These are phyloP conservation scores for Sitobion miscanthi DNA, from an alignment of 1,140 invertebrate genomes.

Conservation along the genomic window DNA sequence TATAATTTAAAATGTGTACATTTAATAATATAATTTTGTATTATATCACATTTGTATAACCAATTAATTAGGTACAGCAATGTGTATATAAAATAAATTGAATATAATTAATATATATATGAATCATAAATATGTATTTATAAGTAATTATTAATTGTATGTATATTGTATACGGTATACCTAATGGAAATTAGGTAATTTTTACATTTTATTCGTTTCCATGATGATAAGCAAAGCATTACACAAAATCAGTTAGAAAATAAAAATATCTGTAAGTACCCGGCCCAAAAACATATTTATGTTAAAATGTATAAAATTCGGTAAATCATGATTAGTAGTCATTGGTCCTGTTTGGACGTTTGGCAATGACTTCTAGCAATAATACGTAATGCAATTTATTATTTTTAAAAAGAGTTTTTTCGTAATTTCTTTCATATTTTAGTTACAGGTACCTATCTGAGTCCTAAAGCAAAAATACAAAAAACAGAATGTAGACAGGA, in stretches of 20 bases:
- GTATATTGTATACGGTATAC: no score
- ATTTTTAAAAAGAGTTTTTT: neutral
- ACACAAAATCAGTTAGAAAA: no score
- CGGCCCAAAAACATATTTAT: no score
- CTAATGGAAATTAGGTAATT: no score
- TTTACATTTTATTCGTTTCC: no score
- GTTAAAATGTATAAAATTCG: neutral
- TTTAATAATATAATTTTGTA: neutral
- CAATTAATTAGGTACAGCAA: neutral
- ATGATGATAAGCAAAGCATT: no score
- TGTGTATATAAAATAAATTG: neutral
- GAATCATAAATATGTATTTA: no score
- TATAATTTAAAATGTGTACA: constrained; percentile 1
- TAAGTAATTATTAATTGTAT: no score
- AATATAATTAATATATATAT: no score
- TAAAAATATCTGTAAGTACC: no score
- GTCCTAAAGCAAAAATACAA: neutral
- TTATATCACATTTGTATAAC: neutral
- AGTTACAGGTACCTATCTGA: neutral
- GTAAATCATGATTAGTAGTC: constrained; percentile 12
- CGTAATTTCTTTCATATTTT: neutral
- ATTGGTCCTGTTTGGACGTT: neutral
- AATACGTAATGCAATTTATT: neutral
- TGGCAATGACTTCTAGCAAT: neutral
- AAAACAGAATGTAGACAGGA: neutral